phyloP scores from a whole-genome alignment of 2,888 invertebrate genomes.

The Pyrrhia umbra region DNA sequence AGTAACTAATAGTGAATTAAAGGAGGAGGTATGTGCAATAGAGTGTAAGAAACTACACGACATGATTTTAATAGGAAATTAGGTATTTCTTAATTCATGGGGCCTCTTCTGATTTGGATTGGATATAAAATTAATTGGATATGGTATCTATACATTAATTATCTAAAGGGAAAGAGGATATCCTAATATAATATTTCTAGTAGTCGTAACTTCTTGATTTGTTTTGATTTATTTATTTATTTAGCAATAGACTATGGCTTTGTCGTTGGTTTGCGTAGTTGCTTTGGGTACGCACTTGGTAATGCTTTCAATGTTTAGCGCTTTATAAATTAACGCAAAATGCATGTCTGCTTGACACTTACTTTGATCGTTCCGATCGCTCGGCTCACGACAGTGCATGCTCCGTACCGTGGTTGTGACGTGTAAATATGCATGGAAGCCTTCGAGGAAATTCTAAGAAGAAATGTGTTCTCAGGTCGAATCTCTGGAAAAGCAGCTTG shows the following conservation, averaged over 20 bases:
- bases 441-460: constrained; percentile 80
- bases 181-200: neutral
- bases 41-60: neutral
- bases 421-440: constrained; percentile 84
- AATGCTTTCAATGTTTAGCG: constrained; percentile 71
- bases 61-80: neutral
- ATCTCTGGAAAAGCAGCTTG: constrained; percentile 90
- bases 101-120: neutral
- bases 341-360: constrained; percentile 71
- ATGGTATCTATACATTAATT: constrained; percentile 29
- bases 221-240: constrained; percentile 27
- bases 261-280: constrained; percentile 59
- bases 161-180: constrained; percentile 31
- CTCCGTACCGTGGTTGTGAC: constrained; percentile 66
- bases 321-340: constrained; percentile 65
- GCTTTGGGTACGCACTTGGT: constrained; percentile 66
- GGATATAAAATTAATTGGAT: constrained; percentile 24
- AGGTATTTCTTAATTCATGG: neutral
- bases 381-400: constrained; percentile 80
- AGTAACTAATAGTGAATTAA: constrained; percentile 92
- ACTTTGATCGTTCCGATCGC: constrained; percentile 59
- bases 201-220: constrained; percentile 10
- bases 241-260: constrained; percentile 36
- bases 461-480: constrained; percentile 89
- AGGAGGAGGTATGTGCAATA: constrained; percentile 90